Evolutionary conservation across 1,140 invertebrate genomes (phyloP), one percentile per base, ranked within the genome.

Genomic region (Ips typographus): DNA sequence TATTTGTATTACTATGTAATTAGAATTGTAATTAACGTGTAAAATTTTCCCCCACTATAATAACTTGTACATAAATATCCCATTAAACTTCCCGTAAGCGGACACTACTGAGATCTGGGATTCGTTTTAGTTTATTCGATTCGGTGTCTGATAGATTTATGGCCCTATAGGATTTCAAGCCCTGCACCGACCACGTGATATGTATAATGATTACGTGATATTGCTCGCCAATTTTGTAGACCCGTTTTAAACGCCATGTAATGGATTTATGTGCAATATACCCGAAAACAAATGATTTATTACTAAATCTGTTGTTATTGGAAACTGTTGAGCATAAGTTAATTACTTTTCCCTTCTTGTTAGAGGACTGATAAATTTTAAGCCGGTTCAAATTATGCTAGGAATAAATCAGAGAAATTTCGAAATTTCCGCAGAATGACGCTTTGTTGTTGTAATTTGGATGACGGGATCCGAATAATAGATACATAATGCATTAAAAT

Each of bases 171-270:
- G 55, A 57, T 57, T 57, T 57, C 39, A 40, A 40, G 55, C 55
- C 36, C n/a, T 8, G 55, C 55, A 40, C 22, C 55, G 39, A 39
- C 55, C 55, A 57, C 55, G 55, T 57, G 55, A 57, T 57, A 57
- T 57, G 55, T 57, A 57, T 57, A 57, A 57, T 57, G 55, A 57
- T 57, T 57, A 57, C 55, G 4, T 22, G 51, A 52, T 52, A 52
- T 52, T 52, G 51, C 51, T 52, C 51, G 37, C 51, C 39, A 57
- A 57, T 57, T 57, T 57, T 57, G 40, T 57, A 57, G 55, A 57
- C 55, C 55, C 55, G 55, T 57, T 57, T 57, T 57, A 57, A 57
- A 57, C 39, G 55, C 39, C 39, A 57, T 40, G 37, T 40, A 38
- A 57, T 57, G 39, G n/a, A 57, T 57, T 57, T 57, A 39, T 57